Base-by-base conservation (phyloP, 2,113 vertebrate genomes). In the Perccottus glenii region DNA sequence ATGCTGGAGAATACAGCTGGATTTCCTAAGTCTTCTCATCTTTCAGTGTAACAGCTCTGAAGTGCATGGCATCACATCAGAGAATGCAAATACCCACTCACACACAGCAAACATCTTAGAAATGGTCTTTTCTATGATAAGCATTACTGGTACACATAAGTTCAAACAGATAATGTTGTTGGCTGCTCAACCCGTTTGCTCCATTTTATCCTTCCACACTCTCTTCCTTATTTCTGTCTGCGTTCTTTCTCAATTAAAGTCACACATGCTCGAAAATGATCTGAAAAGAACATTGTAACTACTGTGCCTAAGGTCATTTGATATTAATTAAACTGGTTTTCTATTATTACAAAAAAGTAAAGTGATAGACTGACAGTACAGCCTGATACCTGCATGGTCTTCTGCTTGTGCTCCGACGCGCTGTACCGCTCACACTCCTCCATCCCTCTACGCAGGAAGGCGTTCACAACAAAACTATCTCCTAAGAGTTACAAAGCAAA, bases 391-490 rank as follows among this genome's bases (percentile, higher is more conserved):
- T 92, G 91, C 70, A 85, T 85, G 77, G 73, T 87, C 75, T 91
- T 90, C 51, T 83, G 68, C 79, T 89, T 91, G 75, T 84, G 83
- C 11, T 92, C 92, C 11, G 85, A 52, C 33, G 85, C 43, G 81
- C 73, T 76, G 78, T 91, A 90, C 49, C 89, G 64, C 73, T 92
- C 92, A 52, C 86, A 85, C 73, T 91, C 92, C 76, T 92, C 93
- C 84, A 88, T 87, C 77, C 90, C 91, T 90, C 87, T 89, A 63
- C 90, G 85, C 63, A 91, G 88, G 82, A 92, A 92, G 10, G 91
- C 91, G 60, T 91, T 93, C 80, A 92, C 92, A 12, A 92, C 93
- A 89, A 92, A 94, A 87, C 93, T 94, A 85, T 93, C 92, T 61
- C 93, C 93, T 94, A 64, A 50, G 68, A 78, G 5, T 40, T 40